These are phyloP conservation scores for Globodera rostochiensis DNA, from an alignment of 1,140 invertebrate genomes.

Conservation along the genomic window DNA sequence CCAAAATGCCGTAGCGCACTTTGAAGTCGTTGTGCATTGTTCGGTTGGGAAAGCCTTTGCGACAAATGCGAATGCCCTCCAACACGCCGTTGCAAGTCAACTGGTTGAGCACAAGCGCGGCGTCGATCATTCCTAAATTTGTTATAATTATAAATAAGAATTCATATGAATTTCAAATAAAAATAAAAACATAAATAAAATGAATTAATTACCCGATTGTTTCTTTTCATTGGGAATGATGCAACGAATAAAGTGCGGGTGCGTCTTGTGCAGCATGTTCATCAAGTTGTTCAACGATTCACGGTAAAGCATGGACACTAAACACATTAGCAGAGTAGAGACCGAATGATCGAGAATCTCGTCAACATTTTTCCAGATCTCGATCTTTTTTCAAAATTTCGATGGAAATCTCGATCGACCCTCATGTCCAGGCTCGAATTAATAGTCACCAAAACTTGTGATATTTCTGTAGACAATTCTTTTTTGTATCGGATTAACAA, in stretches of 20 bases:
- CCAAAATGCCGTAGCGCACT: slow-evolving; percentile 56
- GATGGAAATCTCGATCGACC: no score
- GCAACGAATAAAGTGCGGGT: slow-evolving; percentile 99
- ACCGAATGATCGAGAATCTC: no score
- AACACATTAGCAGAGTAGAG: neutral
- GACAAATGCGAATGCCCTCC: slow-evolving; percentile 99
- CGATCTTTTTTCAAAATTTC: no score
- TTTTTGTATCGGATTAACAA: no score
- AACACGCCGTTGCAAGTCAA: slow-evolving; percentile 99
- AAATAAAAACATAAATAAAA: no score
- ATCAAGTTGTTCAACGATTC: slow-evolving; percentile 65
- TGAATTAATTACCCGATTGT: slow-evolving; percentile 68
- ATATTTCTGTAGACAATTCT: no score
- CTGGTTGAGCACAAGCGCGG: slow-evolving; percentile 78
- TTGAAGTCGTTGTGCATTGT: slow-evolving; percentile 42
- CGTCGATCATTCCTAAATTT: slow-evolving; percentile 63
- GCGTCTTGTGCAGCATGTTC: slow-evolving; percentile 72
- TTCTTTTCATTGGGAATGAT: slow-evolving; percentile 98
- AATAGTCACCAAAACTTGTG: no score
- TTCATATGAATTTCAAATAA: no score
- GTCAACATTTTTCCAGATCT: no score
- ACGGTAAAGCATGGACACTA: slow-evolving; percentile 62
- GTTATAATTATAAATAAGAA: no score
- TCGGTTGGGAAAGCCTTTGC: slow-evolving; percentile 75
- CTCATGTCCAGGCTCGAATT: no score